These are phyloP conservation scores for Piezodorus guildinii DNA, from an alignment of 1,140 invertebrate genomes.

Conservation along the genomic window DNA sequence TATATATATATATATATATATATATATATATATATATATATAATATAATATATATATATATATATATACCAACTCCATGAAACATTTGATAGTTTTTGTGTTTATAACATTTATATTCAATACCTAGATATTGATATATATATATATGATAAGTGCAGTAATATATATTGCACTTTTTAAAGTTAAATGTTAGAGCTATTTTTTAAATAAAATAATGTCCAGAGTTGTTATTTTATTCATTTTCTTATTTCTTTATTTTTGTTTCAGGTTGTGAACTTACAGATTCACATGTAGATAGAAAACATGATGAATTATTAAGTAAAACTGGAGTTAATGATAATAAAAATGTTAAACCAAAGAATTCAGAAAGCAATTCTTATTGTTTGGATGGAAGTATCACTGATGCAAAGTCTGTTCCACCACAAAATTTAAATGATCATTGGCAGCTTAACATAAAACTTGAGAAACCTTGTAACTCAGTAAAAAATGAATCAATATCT, in stretches of 20 bases:
- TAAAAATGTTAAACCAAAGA: constrained; percentile 4
- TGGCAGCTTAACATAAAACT: constrained; percentile 17
- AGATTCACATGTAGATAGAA: neutral
- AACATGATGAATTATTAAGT: neutral
- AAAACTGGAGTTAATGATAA: neutral
- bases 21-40: too few relatives aligned
- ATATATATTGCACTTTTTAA: too few relatives aligned
- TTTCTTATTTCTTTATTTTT: neutral
- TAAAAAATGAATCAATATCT: constrained; percentile 1
- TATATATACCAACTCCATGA: too few relatives aligned
- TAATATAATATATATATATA: too few relatives aligned
- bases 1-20: too few relatives aligned
- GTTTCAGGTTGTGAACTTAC: neutral
- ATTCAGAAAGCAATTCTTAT: neutral
- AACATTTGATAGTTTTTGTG: too few relatives aligned
- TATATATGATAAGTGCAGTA: too few relatives aligned
- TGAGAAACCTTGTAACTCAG: neutral
- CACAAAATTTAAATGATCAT: constrained; percentile 6
- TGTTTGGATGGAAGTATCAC: neutral
- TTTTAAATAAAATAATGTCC: too few relatives aligned
- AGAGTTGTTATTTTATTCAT: too few relatives aligned
- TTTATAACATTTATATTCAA: too few relatives aligned
- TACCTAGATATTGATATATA: too few relatives aligned
- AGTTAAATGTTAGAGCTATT: too few relatives aligned
- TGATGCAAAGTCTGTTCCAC: neutral